A percentile compares a stretch with the other conserved stretches of the same genome.
These are phyloP conservation scores for Pleuronectes platessa DNA, from an alignment of 2,113 vertebrate species.

Conservation along the genomic window DNA sequence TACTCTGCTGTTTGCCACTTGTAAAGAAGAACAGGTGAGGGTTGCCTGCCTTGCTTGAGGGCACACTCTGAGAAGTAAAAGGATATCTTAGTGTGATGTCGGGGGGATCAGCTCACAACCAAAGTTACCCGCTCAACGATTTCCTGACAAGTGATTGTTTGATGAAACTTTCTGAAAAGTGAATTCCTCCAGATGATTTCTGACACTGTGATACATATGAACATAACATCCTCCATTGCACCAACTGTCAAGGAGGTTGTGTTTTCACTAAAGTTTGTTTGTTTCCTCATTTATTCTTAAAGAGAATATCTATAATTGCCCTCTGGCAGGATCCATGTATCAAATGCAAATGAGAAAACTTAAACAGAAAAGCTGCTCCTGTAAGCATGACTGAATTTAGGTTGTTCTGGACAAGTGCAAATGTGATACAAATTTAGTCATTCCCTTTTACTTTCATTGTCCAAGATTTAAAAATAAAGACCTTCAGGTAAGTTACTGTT, in stretches of 20 bases:
- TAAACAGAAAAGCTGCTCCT: neutral
- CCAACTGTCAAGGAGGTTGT: too few species aligned
- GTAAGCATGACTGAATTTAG: neutral
- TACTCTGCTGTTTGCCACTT: neutral
- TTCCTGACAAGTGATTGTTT: too few species aligned
- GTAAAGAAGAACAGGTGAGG: constrained; percentile 11
- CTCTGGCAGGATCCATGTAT: too few species aligned
- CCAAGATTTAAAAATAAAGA: neutral
- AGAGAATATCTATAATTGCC: too few species aligned
- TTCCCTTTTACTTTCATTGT: neutral
- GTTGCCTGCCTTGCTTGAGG: neutral
- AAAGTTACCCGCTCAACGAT: too few species aligned
- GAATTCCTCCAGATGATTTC: neutral
- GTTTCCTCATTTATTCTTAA: too few species aligned
- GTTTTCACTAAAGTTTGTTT: too few species aligned
- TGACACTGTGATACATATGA: too few species aligned
- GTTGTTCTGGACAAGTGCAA: neutral
- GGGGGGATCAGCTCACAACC: neutral
- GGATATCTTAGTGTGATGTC: neutral
- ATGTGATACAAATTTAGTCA: constrained; percentile 1
- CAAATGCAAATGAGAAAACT: too few species aligned
- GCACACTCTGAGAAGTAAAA: neutral
- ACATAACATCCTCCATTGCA: too few species aligned
- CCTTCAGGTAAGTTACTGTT: neutral
- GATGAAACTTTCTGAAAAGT: neutral